phyloP scores from a whole-genome alignment of 2,797 vertebrate species.

The Leontopithecus rosalia region DNA sequence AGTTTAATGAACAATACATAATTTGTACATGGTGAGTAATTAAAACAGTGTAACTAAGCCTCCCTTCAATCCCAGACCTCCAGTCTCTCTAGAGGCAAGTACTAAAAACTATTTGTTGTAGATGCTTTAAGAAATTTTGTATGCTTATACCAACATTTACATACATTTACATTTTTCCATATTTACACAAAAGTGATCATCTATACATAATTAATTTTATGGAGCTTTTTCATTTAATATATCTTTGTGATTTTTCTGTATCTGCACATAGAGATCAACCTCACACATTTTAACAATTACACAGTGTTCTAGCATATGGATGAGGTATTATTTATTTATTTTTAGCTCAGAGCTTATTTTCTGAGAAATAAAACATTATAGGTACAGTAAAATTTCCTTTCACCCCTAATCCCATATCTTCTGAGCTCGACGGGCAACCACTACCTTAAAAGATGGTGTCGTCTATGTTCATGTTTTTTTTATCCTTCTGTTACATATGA shows the following conservation, averaged over 20 bases:
- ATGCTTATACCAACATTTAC: not conserved
- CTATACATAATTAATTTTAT: not conserved
- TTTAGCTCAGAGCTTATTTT: not conserved
- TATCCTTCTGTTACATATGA: not conserved
- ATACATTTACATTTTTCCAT: not conserved
- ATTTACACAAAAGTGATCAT: not conserved
- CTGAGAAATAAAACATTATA: conserved; percentile 33
- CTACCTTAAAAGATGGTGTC: not conserved
- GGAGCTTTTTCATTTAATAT: not conserved
- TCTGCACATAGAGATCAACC: not conserved
- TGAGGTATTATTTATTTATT: conserved; percentile 3
- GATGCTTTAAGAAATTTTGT: not conserved
- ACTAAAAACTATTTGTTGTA: not conserved
- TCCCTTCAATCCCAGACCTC: not conserved
- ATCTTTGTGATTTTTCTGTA: not conserved
- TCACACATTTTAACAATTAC: conserved; percentile 18
- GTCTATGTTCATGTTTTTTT: not conserved
- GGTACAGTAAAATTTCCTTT: conserved; percentile 1
- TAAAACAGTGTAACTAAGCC: not conserved
- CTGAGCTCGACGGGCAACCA: not conserved
- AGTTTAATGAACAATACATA: conserved; percentile 26
- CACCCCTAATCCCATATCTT: not conserved
- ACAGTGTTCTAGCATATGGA: not conserved
- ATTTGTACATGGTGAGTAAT: conserved; percentile 13
- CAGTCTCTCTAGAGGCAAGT: not conserved